A percentile compares a stretch with the other conserved stretches of the same genome.
Evolutionary conservation across 2,888 invertebrate genomes (phyloP).

Genomic region (Hirudinaria manillensis): DNA sequence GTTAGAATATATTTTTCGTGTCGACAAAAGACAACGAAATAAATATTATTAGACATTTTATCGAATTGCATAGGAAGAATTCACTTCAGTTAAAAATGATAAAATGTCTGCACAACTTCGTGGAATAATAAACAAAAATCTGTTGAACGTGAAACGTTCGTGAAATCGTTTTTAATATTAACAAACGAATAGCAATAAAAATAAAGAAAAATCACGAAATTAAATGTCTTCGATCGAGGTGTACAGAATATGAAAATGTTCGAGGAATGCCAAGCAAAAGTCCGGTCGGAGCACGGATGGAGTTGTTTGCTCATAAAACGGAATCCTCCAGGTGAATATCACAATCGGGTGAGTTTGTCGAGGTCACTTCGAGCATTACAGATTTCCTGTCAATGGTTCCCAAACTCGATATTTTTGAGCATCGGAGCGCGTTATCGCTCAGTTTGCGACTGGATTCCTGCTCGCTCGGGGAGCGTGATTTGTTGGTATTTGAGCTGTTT

Average conservation of each 20-base stretch:
- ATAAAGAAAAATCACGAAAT: no score
- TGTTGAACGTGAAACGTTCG: no score
- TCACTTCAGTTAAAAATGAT: no score
- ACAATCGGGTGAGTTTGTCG: conserved; percentile 12
- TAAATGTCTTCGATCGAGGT: no score
- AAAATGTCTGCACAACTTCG: no score
- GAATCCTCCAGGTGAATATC: conserved; percentile 26
- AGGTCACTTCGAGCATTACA: conserved; percentile 2
- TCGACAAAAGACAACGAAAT: no score
- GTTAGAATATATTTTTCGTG: no score
- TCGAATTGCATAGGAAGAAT: no score
- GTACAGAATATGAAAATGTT: conserved; percentile 2
- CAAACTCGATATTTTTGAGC: conserved; percentile 8
- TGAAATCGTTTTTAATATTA: no score
- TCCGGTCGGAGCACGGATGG: neutral
- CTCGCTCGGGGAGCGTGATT: neutral
- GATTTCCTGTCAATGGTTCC: conserved; percentile 19
- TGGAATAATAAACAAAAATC: no score
- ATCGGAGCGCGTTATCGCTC: neutral
- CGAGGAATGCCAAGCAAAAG: conserved; percentile 13
- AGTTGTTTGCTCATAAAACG: conserved; percentile 13
- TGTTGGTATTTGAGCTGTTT: neutral
- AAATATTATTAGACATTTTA: no score
- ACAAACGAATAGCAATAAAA: no score
- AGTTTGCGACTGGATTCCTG: conserved; percentile 1